A percentile compares a stretch with the other conserved stretches of the same genome.
These are phyloP conservation scores for Falco rusticolus DNA, from an alignment of 2,797 vertebrate species.

Conservation along the genomic window DNA sequence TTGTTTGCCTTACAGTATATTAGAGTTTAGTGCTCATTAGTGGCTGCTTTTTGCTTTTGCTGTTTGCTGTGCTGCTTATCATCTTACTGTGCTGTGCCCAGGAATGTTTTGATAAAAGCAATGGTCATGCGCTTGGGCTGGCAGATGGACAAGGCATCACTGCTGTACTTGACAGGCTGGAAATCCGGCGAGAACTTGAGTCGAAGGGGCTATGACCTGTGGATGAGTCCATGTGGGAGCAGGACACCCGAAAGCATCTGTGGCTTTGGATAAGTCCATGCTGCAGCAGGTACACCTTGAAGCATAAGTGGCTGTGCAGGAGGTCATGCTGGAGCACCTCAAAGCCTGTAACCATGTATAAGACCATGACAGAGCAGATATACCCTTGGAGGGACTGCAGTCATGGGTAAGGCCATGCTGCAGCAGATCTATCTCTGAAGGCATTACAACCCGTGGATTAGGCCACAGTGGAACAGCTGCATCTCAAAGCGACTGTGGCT, in stretches of 20 bases:
- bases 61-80: neutral
- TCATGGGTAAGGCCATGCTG: neutral
- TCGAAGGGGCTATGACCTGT: neutral
- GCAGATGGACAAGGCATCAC: neutral
- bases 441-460: neutral
- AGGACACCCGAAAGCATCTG: no score
- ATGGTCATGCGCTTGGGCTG: neutral
- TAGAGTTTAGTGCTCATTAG: fast-evolving
- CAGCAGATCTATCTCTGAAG: neutral
- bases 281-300: neutral
- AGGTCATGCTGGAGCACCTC: neutral
- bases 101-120: no score
- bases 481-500: neutral
- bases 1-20: neutral
- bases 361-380: neutral
- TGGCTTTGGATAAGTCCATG: no score
- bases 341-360: neutral
- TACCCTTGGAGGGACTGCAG: neutral
- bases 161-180: neutral
- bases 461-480: neutral
- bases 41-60: neutral
- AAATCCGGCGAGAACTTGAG: fast-evolving
- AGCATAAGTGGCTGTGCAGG: neutral
- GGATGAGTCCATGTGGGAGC: no score
- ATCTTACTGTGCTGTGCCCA: neutral